A percentile compares a stretch with the other conserved stretches of the same genome.
Evolutionary conservation across 2,888 invertebrate species (phyloP).

Genomic region (Petrolisthes cinctipes): DNA sequence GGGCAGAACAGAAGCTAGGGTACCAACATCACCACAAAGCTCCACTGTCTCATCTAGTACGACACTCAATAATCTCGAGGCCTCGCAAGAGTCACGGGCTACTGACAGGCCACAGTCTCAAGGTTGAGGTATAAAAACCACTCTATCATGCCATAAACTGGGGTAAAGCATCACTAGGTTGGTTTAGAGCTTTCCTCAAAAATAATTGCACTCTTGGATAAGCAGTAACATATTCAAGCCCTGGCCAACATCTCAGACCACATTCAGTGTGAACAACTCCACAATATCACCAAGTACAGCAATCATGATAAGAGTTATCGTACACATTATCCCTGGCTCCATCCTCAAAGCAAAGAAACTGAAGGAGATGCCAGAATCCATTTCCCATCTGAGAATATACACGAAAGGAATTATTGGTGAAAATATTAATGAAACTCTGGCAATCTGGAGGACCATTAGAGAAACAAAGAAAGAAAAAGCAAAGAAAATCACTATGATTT

Average conservation of each 20-base stretch:
- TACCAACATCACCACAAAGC: too few species aligned
- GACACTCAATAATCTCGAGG: too few species aligned
- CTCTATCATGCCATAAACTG: too few species aligned
- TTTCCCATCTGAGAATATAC: constrained; percentile 31
- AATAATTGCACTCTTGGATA: constrained; percentile 22
- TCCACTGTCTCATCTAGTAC: too few species aligned
- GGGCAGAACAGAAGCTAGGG: constrained; percentile 2
- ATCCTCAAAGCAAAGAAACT: constrained; percentile 22
- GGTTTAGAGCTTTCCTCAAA: constrained; percentile 26
- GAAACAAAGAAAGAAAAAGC: neutral
- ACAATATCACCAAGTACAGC: too few species aligned
- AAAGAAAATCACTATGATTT: neutral
- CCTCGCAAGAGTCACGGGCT: too few species aligned
- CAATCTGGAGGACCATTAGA: constrained; percentile 36
- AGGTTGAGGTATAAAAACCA: too few species aligned
- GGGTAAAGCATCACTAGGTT: constrained; percentile 36
- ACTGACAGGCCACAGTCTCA: too few species aligned
- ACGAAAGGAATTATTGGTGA: constrained; percentile 25
- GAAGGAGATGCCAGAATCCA: constrained; percentile 26
- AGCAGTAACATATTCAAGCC: constrained; percentile 19
- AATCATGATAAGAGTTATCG: neutral
- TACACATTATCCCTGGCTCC: constrained; percentile 21
- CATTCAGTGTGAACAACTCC: neutral
- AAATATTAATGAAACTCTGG: neutral
- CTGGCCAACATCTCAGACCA: constrained; percentile 16